Conservation (phyloP, 1,140 invertebrate genomes). For the Lordiphosa mommai region DNA sequence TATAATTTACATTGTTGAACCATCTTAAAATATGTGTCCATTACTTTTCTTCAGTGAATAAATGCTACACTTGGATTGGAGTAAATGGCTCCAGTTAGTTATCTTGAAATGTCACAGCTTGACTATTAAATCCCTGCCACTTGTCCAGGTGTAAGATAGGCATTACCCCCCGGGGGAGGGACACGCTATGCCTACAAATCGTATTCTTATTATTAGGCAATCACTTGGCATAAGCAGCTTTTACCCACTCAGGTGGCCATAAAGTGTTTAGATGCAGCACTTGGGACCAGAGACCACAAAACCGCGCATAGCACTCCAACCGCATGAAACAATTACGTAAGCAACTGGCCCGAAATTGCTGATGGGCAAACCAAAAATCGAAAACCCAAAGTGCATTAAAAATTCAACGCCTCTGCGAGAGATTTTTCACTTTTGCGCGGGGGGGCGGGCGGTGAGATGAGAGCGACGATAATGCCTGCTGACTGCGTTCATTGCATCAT, state of each 20-base stretch:
- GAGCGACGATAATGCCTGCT: slow-evolving; percentile 41
- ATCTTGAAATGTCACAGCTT: too few relatives aligned
- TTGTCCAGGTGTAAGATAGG: too few relatives aligned
- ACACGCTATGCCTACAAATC: too few relatives aligned
- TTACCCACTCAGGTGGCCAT: slow-evolving; percentile 16
- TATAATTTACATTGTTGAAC: too few relatives aligned
- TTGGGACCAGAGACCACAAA: slow-evolving; percentile 13
- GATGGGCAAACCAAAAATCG: slow-evolving; percentile 14
- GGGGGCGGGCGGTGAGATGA: not conserved
- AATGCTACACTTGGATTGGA: too few relatives aligned
- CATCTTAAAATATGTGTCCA: too few relatives aligned
- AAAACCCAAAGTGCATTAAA: slow-evolving; percentile 59
- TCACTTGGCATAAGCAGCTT: slow-evolving; percentile 5
- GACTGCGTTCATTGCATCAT: slow-evolving; percentile 63
- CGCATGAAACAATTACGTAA: slow-evolving; percentile 6
- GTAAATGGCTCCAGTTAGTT: too few relatives aligned
- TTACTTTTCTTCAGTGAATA: too few relatives aligned
- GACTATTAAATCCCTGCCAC: too few relatives aligned
- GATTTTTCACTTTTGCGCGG: slow-evolving; percentile 39
- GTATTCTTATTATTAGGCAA: slow-evolving; percentile 2
- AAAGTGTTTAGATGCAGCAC: slow-evolving; percentile 20
- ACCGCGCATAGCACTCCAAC: not conserved
- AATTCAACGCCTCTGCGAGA: slow-evolving; percentile 54
- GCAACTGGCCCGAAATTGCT: slow-evolving; percentile 4
- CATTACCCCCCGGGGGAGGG: too few relatives aligned